phyloP scores from a whole-genome alignment of 2,113 vertebrate genomes.

The Podarcis muralis region DNA sequence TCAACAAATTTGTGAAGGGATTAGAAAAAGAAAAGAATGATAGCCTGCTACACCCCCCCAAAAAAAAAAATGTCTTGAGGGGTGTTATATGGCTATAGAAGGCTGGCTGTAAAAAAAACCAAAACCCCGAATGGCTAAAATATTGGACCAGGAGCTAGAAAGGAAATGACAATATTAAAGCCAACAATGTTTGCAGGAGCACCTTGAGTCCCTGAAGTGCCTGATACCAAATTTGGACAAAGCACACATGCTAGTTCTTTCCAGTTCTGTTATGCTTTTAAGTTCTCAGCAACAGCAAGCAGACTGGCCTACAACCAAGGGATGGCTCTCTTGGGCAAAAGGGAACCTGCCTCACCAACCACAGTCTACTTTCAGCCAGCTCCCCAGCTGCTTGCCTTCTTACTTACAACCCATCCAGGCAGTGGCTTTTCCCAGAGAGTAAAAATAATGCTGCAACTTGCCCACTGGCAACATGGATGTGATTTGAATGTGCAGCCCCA shows the following conservation, averaged over 20 bases:
- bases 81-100: background rate
- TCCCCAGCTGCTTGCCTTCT: too few relatives aligned
- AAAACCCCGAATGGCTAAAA: background rate
- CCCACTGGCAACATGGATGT: too few relatives aligned
- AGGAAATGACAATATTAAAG: background rate
- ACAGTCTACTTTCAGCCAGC: too few relatives aligned
- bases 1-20: background rate
- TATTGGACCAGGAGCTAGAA: background rate
- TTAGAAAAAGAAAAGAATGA: background rate
- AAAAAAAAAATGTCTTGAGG: background rate
- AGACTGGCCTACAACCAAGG: background rate
- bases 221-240: background rate
- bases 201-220: background rate
- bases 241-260: background rate
- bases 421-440: background rate
- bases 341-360: too few relatives aligned
- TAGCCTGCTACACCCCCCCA: too few relatives aligned
- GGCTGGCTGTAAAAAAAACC: background rate
- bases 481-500: too few relatives aligned
- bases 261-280: background rate
- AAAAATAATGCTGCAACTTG: too few relatives aligned
- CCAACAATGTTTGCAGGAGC: background rate
- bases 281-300: background rate
- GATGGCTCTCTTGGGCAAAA: too few relatives aligned
- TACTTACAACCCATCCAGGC: too few relatives aligned